A percentile compares a stretch with the other conserved stretches of the same genome.
Conservation (phyloP, 2,888 invertebrate genomes). For the Leucozona laternaria region DNA sequence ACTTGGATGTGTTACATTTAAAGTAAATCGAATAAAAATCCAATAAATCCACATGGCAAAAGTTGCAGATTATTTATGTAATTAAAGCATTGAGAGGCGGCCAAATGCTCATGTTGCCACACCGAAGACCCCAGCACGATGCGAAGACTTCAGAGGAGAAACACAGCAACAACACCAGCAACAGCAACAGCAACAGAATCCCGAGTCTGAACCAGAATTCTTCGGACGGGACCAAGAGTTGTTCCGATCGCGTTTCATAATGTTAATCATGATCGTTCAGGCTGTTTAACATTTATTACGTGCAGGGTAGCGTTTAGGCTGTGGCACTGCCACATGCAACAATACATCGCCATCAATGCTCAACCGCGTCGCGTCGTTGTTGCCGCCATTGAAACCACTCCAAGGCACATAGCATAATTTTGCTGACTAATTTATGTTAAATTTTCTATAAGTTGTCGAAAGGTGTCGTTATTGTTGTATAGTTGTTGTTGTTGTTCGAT, state of each 20-base stretch:
- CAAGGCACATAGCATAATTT: slow-evolving; percentile 33
- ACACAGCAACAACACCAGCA: neutral
- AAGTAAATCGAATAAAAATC: slow-evolving; percentile 70
- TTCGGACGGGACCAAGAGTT: slow-evolving; percentile 57
- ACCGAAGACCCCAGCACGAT: slow-evolving; percentile 30
- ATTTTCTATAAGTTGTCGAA: slow-evolving; percentile 70
- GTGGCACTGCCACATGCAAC: slow-evolving; percentile 46
- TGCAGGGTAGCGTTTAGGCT: slow-evolving; percentile 72
- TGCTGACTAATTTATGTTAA: slow-evolving; percentile 71
- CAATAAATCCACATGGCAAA: slow-evolving; percentile 65
- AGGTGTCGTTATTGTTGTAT: slow-evolving; percentile 73
- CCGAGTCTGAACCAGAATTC: slow-evolving; percentile 21
- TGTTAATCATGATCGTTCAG: slow-evolving; percentile 75
- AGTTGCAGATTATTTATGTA: slow-evolving; percentile 73
- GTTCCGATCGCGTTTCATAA: slow-evolving; percentile 75
- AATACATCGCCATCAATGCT: slow-evolving; percentile 41
- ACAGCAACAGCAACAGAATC: slow-evolving; percentile 15
- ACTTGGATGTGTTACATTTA: slow-evolving; percentile 55
- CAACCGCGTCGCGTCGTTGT: neutral
- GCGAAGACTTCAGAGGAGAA: slow-evolving; percentile 25
- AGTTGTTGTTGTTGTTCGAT: slow-evolving; percentile 46
- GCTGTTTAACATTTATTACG: slow-evolving; percentile 75
- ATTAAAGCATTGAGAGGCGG: slow-evolving; percentile 74
- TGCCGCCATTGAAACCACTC: slow-evolving; percentile 16
- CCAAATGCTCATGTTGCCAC: slow-evolving; percentile 73